Base-by-base conservation (phyloP, 2,888 invertebrate species). In the Napeogenes inachia region DNA sequence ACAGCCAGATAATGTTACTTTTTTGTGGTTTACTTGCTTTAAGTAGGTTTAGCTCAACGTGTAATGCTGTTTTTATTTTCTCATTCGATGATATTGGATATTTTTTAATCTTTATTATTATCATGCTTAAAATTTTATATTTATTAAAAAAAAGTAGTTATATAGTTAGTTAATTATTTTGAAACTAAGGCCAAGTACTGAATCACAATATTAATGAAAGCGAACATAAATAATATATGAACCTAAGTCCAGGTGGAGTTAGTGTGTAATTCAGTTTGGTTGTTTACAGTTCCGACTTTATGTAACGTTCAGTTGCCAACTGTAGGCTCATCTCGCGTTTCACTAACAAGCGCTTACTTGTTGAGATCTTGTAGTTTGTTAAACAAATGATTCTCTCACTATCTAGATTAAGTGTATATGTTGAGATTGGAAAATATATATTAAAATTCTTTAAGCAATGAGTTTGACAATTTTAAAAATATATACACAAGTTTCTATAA, bases 281-380 rank as follows among this genome's bases (percentile, higher is more conserved):
- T 67, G 66, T 69, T 66, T 64, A 62, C 57, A 61, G 62, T 64
- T 57, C 56, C 42, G 59, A 66, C 67, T 67, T 68, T 68, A 70
- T 66, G 68, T 67, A 65, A 64, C 64, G 65, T 68, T 69, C 65
- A 64, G 68, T 68, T 66, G 68, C 57, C 13, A 63, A 59, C 54
- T 45, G 45, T 47, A 42, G 53, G 58, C 50, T 45, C 57, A 59
- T 63, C 57, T 46, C 46, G 59, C 56, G 50, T 60, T 60, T 56
- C 56, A 47, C 35, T 38, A 61, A 54, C 46, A 46, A 54, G 33
- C 57, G 57, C 47, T 46, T 57, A 38, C 54, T 30, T 32, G 42
- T 45, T 54, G 8, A 50, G 42, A 59, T 54, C 59, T 59, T 59
- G 59, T 54, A 32, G 42, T 59, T 30, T 59, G 50, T 42, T 50